Base-by-base conservation (phyloP, 2,113 vertebrate genomes). In the Eulemur rufifrons region DNA sequence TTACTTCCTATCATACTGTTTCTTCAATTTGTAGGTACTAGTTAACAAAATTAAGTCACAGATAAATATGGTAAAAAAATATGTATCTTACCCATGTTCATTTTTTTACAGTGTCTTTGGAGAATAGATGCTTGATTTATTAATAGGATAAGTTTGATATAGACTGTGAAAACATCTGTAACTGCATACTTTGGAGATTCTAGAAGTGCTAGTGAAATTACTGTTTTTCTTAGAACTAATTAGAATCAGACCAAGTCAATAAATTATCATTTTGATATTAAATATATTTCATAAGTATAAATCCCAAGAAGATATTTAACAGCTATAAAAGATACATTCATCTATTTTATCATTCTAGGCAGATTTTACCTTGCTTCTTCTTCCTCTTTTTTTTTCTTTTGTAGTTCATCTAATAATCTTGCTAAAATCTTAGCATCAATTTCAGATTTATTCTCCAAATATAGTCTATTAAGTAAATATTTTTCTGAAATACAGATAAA, bases 401-500 rank as follows among this genome's bases (percentile, higher is more conserved):
- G 98, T 68, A 97, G 86, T 96, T 99, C 98, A 2, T 98, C 95
- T 90, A 96, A 78, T 95, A 99, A 86, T 86, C 98, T 98, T 97
- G 96, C 96, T 54, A 98, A 97, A 90, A 99, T 95, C 25, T 98
- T 97, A 20, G 94, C 68, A 92, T 99, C 97, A 96, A 99, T 96
- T 64, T 98, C 98, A 94, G 98, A 84, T 95, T 98, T 96, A 96
- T 98, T 98, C 96, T 95, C 54, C 89, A 98, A 85, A 88, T 98
- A 98, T 15, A 98, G n/a, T 96, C 98, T 98, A 87, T 0, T 89
- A 32, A 98, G 59, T 97, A 98, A 87, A 92, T 5, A 96, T 89
- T 94, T 96, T 98, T 98, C 98, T 99, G 98, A 91, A 98, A 97
- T 85, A 95, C 5, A 98, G 39, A 97, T 52, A 95, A 61, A 97